Evolutionary conservation across 2,888 invertebrate genomes (phyloP).

Genomic region (Chironomus riparius): DNA sequence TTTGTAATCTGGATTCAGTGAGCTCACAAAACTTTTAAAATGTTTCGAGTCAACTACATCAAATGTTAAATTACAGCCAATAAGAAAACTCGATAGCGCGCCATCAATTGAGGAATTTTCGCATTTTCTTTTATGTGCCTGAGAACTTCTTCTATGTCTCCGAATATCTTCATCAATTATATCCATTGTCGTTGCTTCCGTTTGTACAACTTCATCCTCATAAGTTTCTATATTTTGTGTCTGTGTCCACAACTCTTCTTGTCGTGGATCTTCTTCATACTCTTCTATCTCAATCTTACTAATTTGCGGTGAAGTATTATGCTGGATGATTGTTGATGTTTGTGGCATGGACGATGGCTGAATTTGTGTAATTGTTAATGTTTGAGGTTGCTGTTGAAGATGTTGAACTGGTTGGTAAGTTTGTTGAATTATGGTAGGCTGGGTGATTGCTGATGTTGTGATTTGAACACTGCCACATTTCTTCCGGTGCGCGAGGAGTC

Average conservation of each 20-base stretch:
- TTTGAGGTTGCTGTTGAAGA: neutral
- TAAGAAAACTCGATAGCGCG: constrained; percentile 5
- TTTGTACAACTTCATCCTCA: neutral
- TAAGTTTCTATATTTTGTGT: neutral
- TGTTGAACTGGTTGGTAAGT: neutral
- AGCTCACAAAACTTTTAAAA: constrained; percentile 9
- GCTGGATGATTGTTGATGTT: neutral
- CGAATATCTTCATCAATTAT: constrained; percentile 9
- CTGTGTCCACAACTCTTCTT: neutral
- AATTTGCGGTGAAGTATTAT: neutral
- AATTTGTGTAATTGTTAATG: neutral
- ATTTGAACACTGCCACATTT: neutral
- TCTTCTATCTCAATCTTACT: neutral
- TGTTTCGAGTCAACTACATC: constrained; percentile 1
- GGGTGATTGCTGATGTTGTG: neutral
- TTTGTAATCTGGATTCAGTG: constrained; percentile 7
- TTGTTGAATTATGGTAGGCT: neutral
- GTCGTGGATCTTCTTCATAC: neutral
- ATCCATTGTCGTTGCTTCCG: neutral
- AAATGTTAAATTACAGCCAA: constrained; percentile 17
- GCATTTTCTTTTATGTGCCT: neutral
- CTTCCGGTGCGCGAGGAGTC: neutral
- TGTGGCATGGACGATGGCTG: neutral
- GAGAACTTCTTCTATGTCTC: neutral
- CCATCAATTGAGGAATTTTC: neutral